Percentiles rank a stretch among this genome's conserved stretches.
Evolutionary conservation across 1,140 invertebrate species (phyloP).

Genomic region (Orius insidiosus): DNA sequence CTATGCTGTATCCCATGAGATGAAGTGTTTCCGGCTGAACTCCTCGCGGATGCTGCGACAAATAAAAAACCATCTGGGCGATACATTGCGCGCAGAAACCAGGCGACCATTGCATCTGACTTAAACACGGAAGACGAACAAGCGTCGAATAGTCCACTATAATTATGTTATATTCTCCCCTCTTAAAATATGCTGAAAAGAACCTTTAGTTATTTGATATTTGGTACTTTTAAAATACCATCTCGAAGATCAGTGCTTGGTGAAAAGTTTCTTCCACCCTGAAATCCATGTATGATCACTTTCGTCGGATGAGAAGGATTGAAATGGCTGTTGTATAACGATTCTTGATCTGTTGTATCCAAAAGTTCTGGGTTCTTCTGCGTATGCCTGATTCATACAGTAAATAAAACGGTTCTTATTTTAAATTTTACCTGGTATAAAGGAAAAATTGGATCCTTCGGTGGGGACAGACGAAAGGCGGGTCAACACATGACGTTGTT

Average conservation of each 20-base stretch:
- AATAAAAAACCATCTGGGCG: slow-evolving; percentile 58
- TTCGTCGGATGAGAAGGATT: slow-evolving; percentile 57
- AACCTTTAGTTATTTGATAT: slow-evolving; percentile 1
- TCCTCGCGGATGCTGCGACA: slow-evolving; percentile 55
- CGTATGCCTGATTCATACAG: slow-evolving; percentile 35
- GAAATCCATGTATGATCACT: slow-evolving; percentile 67
- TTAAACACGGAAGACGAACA: slow-evolving; percentile 65
- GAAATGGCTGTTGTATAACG: slow-evolving; percentile 50
- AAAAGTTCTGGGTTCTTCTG: slow-evolving; percentile 52
- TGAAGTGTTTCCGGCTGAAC: slow-evolving; percentile 54
- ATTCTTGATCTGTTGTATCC: slow-evolving; percentile 45
- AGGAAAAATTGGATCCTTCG: slow-evolving; percentile 63
- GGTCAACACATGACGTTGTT: slow-evolving; percentile 61
- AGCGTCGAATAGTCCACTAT: slow-evolving; percentile 67
- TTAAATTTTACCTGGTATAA: slow-evolving; percentile 46
- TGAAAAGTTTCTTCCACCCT: slow-evolving; percentile 54
- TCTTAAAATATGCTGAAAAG: slow-evolving; percentile 49
- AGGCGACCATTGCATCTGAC: slow-evolving; percentile 65
- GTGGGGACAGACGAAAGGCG: slow-evolving; percentile 61
- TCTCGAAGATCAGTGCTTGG: slow-evolving; percentile 65
- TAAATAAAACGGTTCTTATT: neutral
- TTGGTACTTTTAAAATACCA: slow-evolving; percentile 24
- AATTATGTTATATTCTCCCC: slow-evolving; percentile 68
- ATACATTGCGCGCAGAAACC: slow-evolving; percentile 64
- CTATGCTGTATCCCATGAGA: slow-evolving; percentile 68